These are phyloP conservation scores for Eupeodes corollae DNA, from an alignment of 1,140 invertebrate species.

Conservation along the genomic window DNA sequence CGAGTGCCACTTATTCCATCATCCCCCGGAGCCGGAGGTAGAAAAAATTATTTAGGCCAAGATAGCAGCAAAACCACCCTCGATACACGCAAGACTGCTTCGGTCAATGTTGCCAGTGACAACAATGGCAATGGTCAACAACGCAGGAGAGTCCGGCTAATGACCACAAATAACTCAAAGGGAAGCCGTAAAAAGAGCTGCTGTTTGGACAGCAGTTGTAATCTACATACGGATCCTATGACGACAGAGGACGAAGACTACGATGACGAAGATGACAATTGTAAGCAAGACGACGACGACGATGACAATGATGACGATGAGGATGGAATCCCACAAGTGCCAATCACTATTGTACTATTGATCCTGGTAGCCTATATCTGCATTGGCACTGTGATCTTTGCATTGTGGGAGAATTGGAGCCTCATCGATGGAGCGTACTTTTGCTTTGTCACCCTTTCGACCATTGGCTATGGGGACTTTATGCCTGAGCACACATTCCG, in stretches of 20 bases:
- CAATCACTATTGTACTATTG: conserved; percentile 56
- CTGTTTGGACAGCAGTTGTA: neutral
- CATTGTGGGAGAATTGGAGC: conserved; percentile 62
- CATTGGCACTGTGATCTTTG: conserved; percentile 58
- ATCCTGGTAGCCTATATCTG: conserved; percentile 60
- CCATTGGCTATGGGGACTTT: conserved; percentile 77
- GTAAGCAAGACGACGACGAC: neutral
- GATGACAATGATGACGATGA: conserved; percentile 2
- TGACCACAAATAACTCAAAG: neutral
- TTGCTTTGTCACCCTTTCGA: conserved; percentile 77
- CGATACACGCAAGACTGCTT: conserved; percentile 28
- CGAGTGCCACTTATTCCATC: conserved; percentile 53
- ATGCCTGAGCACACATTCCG: conserved; percentile 54
- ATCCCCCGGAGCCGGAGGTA: conserved; percentile 12
- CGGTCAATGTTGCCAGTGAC: conserved; percentile 1
- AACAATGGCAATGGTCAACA: neutral
- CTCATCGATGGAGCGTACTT: conserved; percentile 77
- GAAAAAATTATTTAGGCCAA: conserved; percentile 19
- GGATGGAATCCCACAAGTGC: conserved; percentile 44
- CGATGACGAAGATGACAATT: neutral
- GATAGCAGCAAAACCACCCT: conserved; percentile 22
- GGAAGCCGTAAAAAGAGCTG: neutral
- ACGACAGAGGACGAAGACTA: neutral
- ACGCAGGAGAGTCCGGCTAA: neutral
- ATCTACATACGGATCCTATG: neutral